Base-by-base conservation (phyloP, 2,888 invertebrate genomes). In the Copidosoma aretas region DNA sequence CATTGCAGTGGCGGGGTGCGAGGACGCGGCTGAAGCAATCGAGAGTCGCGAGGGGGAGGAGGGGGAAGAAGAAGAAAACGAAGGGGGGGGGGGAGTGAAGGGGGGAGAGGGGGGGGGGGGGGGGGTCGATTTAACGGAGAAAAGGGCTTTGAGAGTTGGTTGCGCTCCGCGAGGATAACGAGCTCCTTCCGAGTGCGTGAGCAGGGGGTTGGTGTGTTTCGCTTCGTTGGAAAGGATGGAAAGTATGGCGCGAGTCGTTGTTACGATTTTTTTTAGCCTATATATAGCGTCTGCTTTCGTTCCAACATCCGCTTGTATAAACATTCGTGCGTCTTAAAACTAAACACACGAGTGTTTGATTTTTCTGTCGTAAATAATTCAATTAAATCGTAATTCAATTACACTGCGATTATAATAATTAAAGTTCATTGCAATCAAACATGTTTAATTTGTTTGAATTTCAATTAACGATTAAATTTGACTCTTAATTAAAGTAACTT, bases 71-170 rank as follows among this genome's bases (percentile, higher is more conserved):
- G 8, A 32, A 32, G 8, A 32, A 32, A 32, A 32, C 4, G 32
- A 32, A 32, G 8, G 8, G 8, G 32, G 8, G 49, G 65, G 43
- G 49, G 43, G 22, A 10, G 12, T 19, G 49, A 24, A 59, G 53
- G 39, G 59, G n/a, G 43, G 54, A 66, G 39, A 49, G 32, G 46
- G 24, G 43, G 43, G 77, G 74, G 73, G 73, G 75, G 72, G 61
- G 67, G 72, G 73, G 71, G 14, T 63, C 64, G 61, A 75, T 74
- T 76, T 74, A 75, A 74, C 25, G 43, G n/a, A n/a, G n/a, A n/a
- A 15, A 46, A 4, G 43, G 43, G 74, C 72, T 76, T 74, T 74
- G 72, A 71, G 74, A 79, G 78, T 78, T 80, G 78, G 80, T 78
- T 77, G 75, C 66, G 24, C 60, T 52, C 63, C 66, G 63, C 56